Conservation (phyloP, 2,888 invertebrate species). For the Mimas tiliae region DNA sequence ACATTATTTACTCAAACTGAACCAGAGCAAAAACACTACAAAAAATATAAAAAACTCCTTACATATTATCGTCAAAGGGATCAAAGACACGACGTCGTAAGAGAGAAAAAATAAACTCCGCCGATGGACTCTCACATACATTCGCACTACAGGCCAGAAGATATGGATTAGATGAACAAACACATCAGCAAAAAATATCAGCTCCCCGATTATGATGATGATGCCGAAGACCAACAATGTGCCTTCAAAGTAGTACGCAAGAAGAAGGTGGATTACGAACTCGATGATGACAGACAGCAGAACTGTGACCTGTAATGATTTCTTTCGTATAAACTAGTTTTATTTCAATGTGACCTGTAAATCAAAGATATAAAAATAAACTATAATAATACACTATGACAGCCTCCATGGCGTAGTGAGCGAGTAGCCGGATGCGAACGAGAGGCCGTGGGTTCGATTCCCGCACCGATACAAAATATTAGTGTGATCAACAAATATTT, state of each 20-base stretch:
- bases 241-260: slow-evolving; percentile 54
- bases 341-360: slow-evolving; percentile 33
- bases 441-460: too few relatives aligned
- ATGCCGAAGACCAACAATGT: slow-evolving; percentile 42
- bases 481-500: too few relatives aligned
- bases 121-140: slow-evolving; percentile 61
- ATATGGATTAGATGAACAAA: slow-evolving; percentile 57
- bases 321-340: not conserved
- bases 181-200: slow-evolving; percentile 58
- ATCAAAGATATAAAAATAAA: too few relatives aligned
- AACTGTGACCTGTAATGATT: slow-evolving; percentile 55
- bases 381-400: too few relatives aligned
- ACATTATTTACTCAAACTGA: not conserved
- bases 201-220: slow-evolving; percentile 48
- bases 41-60: slow-evolving; percentile 43
- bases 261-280: slow-evolving; percentile 56
- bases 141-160: slow-evolving; percentile 64
- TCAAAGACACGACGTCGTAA: slow-evolving; percentile 58
- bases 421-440: too few relatives aligned
- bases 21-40: not conserved
- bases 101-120: slow-evolving; percentile 49
- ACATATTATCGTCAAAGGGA: slow-evolving; percentile 59
- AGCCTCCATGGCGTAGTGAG: too few relatives aligned
- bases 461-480: too few relatives aligned
- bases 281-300: slow-evolving; percentile 55